Base-by-base conservation (phyloP, 2,113 vertebrate genomes). In the Sinocyclocheilus anshuiensis region DNA sequence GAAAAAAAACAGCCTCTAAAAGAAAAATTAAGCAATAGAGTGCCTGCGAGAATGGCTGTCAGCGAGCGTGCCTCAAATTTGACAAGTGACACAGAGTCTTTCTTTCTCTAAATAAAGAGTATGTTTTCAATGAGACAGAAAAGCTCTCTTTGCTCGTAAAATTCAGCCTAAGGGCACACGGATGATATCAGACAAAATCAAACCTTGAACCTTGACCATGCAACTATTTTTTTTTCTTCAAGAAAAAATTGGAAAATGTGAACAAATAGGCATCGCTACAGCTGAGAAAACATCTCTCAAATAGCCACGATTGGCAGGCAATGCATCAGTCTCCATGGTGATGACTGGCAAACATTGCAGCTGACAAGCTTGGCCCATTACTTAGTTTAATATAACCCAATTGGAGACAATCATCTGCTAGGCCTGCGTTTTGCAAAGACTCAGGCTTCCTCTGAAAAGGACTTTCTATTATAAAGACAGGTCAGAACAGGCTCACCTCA, bases 1-100 rank as follows among this genome's bases (percentile, higher is more conserved):
- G 55, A 77, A 86, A 87, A 87, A 87, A 84, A 50, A 45, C 75
- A 84, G 75, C 33, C 74, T n/a, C 82, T 88, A 48, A 89, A 89
- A 89, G 79, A 69, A 87, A 75, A 80, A 87, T 75, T 75, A 85
- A 87, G 83, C 42, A 74, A 48, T 50, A 67, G 33, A 79, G 53
- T 59, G 77, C 63, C 76, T 67, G 7, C 1, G 45, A 63, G 84
- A 9, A 79, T 42, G 36, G 84, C 67, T 87, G 84, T 84, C 86
- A 89, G 61, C 22, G 55, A 80, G 74, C 72, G 78, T 48, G 71
- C 75, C 36, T 79, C 74, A 75, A 16, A 57, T 78, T 83, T 86
- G 88, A 83, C 86, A 87, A 87, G 76, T 55, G 84, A 74, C 83
- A 42, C 85, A 86, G 36, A 85, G 81, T 86, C 83, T 53, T 75